Percentiles rank a stretch among this genome's conserved stretches.
phyloP scores from a whole-genome alignment of 2,797 vertebrate genomes.

The Neopelma chrysocephalum region DNA sequence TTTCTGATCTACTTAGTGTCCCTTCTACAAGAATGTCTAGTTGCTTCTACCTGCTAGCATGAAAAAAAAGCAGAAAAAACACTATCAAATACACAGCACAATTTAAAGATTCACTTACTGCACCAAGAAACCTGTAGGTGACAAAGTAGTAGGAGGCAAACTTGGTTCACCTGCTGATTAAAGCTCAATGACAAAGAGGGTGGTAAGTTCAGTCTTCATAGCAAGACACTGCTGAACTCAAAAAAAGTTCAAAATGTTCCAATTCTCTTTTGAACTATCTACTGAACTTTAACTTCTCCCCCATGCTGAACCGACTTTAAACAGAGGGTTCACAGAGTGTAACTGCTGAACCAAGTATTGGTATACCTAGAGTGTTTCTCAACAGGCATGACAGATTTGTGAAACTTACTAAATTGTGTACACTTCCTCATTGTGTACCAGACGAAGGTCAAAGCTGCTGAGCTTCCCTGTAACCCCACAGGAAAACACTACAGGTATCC shows the following conservation, averaged over 20 bases:
- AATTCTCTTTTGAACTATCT: neutral
- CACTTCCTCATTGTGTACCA: neutral
- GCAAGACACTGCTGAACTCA: neutral
- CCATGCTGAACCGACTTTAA: neutral
- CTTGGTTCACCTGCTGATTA: neutral
- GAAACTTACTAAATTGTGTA: neutral
- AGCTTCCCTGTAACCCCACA: neutral
- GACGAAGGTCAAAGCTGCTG: neutral
- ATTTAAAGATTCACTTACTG: neutral
- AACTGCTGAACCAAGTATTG: neutral
- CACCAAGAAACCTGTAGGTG: neutral
- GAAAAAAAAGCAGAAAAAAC: neutral
- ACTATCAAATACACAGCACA: neutral
- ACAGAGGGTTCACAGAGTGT: neutral
- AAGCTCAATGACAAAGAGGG: neutral
- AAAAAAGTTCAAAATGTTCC: neutral
- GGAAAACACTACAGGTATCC: neutral
- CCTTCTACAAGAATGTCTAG: neutral
- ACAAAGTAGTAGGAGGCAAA: neutral
- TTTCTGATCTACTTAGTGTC: neutral
- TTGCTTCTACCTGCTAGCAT: neutral
- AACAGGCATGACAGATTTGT: neutral
- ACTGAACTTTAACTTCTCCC: neutral
- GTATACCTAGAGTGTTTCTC: neutral
- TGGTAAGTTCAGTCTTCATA: neutral